Evolutionary conservation across 1,140 invertebrate genomes (phyloP).

Genomic region (Neodiprion pinetum): DNA sequence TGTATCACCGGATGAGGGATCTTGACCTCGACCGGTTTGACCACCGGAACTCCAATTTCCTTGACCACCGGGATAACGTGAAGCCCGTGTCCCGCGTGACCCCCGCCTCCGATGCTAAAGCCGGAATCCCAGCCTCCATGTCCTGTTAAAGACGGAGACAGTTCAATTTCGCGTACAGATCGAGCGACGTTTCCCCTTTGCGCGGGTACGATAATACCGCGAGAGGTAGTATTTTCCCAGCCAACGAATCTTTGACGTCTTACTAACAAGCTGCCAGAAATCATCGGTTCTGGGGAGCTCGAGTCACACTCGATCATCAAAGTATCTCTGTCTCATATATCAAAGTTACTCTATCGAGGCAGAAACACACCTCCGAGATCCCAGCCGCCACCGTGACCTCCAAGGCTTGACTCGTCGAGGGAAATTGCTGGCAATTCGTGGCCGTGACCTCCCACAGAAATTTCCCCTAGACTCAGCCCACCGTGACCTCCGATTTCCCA

Average conservation of each 20-base stretch:
- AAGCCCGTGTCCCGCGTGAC: slow-evolving; percentile 29
- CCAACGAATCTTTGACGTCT: too few species aligned
- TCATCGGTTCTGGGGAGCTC: too few species aligned
- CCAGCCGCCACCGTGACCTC: slow-evolving; percentile 8
- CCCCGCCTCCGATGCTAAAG: slow-evolving; percentile 24
- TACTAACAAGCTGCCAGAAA: too few species aligned
- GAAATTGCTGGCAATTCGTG: slow-evolving; percentile 19
- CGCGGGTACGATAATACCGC: too few species aligned
- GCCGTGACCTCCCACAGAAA: slow-evolving; percentile 32
- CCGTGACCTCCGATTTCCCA: slow-evolving; percentile 28
- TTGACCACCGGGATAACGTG: slow-evolving; percentile 69
- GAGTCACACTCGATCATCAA: too few species aligned
- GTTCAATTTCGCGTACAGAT: too few species aligned
- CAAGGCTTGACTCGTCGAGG: background rate
- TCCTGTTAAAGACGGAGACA: background rate
- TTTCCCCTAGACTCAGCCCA: slow-evolving; percentile 41
- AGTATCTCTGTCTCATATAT: too few species aligned
- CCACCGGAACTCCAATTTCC: slow-evolving; percentile 70
- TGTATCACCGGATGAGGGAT: slow-evolving; percentile 71
- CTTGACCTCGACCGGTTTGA: slow-evolving; percentile 68
- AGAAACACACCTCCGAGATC: background rate
- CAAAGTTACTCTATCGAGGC: too few species aligned
- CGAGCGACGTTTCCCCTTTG: too few species aligned
- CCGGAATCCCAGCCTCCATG: slow-evolving; percentile 19
- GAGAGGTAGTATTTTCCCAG: too few species aligned